Conservation (phyloP, 2,113 vertebrate genomes). For the Prinia subflava region DNA sequence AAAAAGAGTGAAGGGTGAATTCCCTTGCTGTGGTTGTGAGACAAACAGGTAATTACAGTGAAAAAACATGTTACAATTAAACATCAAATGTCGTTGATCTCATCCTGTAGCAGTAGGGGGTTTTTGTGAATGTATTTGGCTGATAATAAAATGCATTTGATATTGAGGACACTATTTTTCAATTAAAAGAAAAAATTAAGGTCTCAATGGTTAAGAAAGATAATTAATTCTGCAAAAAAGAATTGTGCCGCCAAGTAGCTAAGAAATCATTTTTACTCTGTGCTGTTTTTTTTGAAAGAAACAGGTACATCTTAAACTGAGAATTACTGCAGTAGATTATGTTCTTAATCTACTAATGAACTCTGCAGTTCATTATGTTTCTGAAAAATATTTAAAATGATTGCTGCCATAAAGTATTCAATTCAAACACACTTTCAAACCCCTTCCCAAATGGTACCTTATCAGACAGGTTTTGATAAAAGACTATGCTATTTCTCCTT, state of each 20-base stretch:
- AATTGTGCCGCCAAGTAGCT: background rate
- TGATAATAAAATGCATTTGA: constrained; percentile 25
- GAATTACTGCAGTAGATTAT: background rate
- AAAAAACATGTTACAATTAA: constrained; percentile 34
- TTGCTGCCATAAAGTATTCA: constrained; percentile 31
- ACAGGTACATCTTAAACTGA: background rate
- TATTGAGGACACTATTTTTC: constrained; percentile 45
- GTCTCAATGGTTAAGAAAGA: background rate
- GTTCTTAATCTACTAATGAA: too few relatives aligned
- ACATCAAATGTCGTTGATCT: constrained; percentile 24
- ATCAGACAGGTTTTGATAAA: constrained; percentile 10
- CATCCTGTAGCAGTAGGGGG: background rate
- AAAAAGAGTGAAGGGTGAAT: background rate
- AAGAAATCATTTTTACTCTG: background rate
- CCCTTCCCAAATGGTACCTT: background rate
- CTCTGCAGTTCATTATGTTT: background rate
- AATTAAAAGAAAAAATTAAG: constrained; percentile 31
- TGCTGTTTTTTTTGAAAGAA: background rate
- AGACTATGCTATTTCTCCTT: background rate
- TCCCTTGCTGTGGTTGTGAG: background rate
- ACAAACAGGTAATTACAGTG: constrained; percentile 30
- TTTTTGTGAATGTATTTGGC: constrained; percentile 32
- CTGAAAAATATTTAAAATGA: constrained; percentile 27
- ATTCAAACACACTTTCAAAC: background rate
- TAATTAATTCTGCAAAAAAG: constrained; percentile 5